These are phyloP conservation scores for Hirudinaria manillensis DNA, from an alignment of 2,888 invertebrate species.

Conservation along the genomic window DNA sequence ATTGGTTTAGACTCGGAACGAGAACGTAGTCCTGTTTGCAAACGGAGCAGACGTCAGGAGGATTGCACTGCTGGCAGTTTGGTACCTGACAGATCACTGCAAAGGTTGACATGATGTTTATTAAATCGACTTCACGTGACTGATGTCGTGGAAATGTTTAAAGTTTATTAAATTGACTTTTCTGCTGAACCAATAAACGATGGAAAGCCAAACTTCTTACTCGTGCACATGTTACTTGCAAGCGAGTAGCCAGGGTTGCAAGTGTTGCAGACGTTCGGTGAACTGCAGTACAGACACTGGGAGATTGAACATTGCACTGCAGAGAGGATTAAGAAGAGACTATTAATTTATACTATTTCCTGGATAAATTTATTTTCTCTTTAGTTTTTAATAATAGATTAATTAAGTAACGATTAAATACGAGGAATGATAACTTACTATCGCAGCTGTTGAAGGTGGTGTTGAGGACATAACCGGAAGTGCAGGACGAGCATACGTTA, in stretches of 20 bases:
- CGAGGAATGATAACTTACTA: background rate
- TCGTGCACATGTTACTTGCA: background rate
- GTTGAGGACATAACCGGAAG: slow-evolving; percentile 8
- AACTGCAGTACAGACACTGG: slow-evolving; percentile 4
- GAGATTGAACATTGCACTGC: background rate
- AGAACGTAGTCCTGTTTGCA: slow-evolving; percentile 19
- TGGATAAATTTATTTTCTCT: background rate
- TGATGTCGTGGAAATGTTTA: too few relatives aligned
- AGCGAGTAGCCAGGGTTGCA: slow-evolving; percentile 8
- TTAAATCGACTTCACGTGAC: background rate
- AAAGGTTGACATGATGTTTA: background rate
- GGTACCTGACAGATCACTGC: background rate
- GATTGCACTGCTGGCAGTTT: slow-evolving; percentile 16
- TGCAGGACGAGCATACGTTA: background rate
- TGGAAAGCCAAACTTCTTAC: background rate
- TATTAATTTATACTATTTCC: background rate
- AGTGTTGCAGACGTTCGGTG: background rate
- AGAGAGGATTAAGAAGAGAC: background rate
- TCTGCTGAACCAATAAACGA: too few relatives aligned
- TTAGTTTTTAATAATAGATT: background rate
- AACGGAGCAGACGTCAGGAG: background rate
- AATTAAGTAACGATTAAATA: background rate
- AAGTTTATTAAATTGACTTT: too few relatives aligned
- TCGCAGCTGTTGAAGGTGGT: background rate
- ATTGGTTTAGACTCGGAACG: background rate